These are phyloP conservation scores for Tricholauxania praeusta DNA, from an alignment of 2,888 invertebrate species.

Conservation along the genomic window DNA sequence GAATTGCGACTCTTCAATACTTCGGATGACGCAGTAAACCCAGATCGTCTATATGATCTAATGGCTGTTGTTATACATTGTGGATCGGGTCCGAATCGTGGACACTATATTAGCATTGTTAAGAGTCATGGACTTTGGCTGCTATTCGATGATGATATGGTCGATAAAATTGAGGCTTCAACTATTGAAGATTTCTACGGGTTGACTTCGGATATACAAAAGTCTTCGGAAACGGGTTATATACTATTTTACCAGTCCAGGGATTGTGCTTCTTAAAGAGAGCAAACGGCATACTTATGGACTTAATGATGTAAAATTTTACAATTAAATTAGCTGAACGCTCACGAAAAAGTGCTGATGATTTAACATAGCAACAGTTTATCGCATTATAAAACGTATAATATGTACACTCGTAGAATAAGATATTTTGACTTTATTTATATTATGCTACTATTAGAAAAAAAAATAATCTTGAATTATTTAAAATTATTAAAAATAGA, in stretches of 20 bases:
- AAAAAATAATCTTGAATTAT: too few species aligned
- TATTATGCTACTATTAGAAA: too few species aligned
- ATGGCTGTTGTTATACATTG: conserved; percentile 99
- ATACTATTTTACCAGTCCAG: conserved; percentile 98
- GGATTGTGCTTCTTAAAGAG: conserved; percentile 73
- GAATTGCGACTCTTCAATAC: conserved; percentile 98
- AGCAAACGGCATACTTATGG: too few species aligned
- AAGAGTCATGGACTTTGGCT: conserved; percentile 99
- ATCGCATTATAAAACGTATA: too few species aligned
- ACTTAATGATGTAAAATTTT: too few species aligned
- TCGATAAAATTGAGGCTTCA: conserved; percentile 99
- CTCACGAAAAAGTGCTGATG: too few species aligned
- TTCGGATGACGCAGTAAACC: conserved; percentile 98
- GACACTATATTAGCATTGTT: conserved; percentile 99
- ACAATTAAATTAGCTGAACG: too few species aligned
- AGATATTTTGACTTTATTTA: too few species aligned
- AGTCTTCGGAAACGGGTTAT: conserved; percentile 99
- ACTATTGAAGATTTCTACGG: conserved; percentile 99
- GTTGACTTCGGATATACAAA: conserved; percentile 97
- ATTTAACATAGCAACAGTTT: too few species aligned
- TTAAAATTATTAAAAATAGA: too few species aligned
- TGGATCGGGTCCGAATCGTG: conserved; percentile 98
- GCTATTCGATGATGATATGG: conserved; percentile 99
- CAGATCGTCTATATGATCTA: conserved; percentile 97
- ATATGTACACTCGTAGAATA: too few species aligned